Evolutionary conservation across 2,113 vertebrate species (phyloP).

Genomic region (Entelurus aequoreus): DNA sequence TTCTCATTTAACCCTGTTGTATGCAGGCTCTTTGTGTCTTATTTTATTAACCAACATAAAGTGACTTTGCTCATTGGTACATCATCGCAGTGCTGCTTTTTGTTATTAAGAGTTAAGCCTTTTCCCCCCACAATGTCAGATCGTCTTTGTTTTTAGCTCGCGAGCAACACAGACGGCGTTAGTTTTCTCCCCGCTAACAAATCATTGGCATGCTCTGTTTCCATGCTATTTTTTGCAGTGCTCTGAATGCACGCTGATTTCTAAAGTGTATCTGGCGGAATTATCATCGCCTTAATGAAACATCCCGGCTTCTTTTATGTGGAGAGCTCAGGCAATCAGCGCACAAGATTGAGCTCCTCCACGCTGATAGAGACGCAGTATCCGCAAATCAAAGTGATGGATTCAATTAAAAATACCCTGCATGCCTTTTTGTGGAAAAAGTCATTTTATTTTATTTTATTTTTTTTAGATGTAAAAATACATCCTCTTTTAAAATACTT

Average conservation of each 20-base stretch:
- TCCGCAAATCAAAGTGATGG: conserved; percentile 59
- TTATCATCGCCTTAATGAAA: conserved; percentile 62
- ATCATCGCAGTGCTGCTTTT: too few relatives aligned
- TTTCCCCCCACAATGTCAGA: neutral
- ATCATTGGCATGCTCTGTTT: conserved; percentile 26
- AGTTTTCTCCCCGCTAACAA: conserved; percentile 30
- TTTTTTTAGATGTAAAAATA: conserved; percentile 15
- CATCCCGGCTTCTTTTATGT: conserved; percentile 58
- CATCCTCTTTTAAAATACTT: conserved; percentile 21
- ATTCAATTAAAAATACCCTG: conserved; percentile 56
- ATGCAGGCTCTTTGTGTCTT: too few relatives aligned
- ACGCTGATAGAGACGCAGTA: conserved; percentile 55
- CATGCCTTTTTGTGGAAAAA: conserved; percentile 44
- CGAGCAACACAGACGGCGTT: neutral
- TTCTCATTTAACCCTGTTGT: too few relatives aligned
- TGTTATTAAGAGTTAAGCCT: too few relatives aligned
- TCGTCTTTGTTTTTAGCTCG: neutral
- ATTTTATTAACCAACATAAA: too few relatives aligned
- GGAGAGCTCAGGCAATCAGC: conserved; percentile 63
- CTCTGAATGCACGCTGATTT: conserved; percentile 56
- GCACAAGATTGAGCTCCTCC: conserved; percentile 60
- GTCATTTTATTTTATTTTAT: conserved; percentile 19
- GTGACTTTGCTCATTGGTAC: too few relatives aligned
- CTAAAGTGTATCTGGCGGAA: conserved; percentile 64
- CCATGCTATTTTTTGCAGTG: conserved; percentile 46